Conservation (phyloP, 2,888 invertebrate genomes). For the Dorcus parallelipipedus region DNA sequence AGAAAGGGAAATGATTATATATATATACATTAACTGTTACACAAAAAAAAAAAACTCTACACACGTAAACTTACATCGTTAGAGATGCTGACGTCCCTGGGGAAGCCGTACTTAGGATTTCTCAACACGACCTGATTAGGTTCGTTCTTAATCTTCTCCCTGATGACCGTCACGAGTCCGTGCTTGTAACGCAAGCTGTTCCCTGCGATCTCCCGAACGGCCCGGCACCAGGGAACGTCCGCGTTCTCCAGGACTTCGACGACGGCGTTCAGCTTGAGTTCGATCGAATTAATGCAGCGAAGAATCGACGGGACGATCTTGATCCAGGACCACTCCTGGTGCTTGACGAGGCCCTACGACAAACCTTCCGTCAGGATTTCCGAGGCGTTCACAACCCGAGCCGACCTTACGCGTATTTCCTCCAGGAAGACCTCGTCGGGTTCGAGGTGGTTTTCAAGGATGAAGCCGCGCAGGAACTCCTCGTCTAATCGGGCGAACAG, state of each 20-base stretch:
- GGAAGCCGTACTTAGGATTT: constrained; percentile 47
- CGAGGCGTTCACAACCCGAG: constrained; percentile 7
- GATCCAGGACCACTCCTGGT: constrained; percentile 34
- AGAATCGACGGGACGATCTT: constrained; percentile 31
- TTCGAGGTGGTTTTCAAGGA: constrained; percentile 45
- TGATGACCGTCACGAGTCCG: constrained; percentile 42
- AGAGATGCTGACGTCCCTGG: constrained; percentile 29
- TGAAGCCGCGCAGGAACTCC: constrained; percentile 43
- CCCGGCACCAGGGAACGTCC: constrained; percentile 38
- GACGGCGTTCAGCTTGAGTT: constrained; percentile 32
- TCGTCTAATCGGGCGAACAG: constrained; percentile 29
- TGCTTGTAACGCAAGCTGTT: constrained; percentile 35
- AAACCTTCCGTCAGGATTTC: not conserved
- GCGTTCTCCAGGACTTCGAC: constrained; percentile 32
- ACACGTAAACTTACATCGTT: constrained; percentile 33
- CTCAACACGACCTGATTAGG: constrained; percentile 48
- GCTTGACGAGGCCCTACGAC: constrained; percentile 31
- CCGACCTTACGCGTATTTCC: constrained; percentile 44
- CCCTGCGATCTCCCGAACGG: constrained; percentile 32
- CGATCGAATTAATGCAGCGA: constrained; percentile 32
- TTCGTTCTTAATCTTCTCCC: constrained; percentile 43
- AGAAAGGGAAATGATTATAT: too few relatives aligned
- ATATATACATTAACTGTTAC: too few relatives aligned
- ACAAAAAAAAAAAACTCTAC: not conserved
- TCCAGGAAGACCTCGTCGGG: constrained; percentile 46